A percentile compares a stretch with the other conserved stretches of the same genome.
Evolutionary conservation across 2,113 vertebrate species (phyloP).

Genomic region (Cyanocitta stelleri): DNA sequence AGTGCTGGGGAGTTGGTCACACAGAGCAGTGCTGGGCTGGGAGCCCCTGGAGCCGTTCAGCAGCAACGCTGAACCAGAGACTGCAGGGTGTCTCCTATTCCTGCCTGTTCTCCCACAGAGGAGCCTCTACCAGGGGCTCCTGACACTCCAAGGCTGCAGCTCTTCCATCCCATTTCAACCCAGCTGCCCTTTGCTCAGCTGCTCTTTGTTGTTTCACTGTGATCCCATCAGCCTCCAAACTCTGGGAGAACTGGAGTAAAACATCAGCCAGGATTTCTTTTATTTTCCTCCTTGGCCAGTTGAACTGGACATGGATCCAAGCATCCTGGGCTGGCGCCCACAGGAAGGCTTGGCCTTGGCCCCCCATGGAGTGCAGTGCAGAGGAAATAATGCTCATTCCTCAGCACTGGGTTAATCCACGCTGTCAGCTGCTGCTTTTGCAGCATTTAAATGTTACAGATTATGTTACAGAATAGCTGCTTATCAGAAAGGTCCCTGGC

Average conservation of each 20-base stretch:
- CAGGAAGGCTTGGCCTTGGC: background rate
- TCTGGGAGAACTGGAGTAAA: background rate
- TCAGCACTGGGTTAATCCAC: background rate
- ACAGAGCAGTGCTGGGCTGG: background rate
- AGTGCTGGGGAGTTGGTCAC: accelerated
- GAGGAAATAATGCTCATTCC: background rate
- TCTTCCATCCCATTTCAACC: background rate
- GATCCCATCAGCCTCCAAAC: background rate
- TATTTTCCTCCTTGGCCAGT: background rate
- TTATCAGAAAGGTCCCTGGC: background rate
- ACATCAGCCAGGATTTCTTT: background rate
- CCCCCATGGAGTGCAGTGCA: background rate
- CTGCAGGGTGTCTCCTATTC: accelerated
- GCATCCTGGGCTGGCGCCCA: accelerated
- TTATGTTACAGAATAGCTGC: background rate
- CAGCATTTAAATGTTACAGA: background rate
- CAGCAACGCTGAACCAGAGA: background rate
- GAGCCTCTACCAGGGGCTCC: background rate
- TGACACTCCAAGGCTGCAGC: background rate
- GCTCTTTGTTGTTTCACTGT: background rate
- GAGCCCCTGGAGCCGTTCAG: background rate
- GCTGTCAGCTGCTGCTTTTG: background rate
- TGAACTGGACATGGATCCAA: background rate
- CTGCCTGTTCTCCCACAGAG: accelerated
- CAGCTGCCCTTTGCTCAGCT: background rate